These are phyloP conservation scores for Ceyx margarethae DNA, from an alignment of 2,113 vertebrate genomes.

Conservation along the genomic window DNA sequence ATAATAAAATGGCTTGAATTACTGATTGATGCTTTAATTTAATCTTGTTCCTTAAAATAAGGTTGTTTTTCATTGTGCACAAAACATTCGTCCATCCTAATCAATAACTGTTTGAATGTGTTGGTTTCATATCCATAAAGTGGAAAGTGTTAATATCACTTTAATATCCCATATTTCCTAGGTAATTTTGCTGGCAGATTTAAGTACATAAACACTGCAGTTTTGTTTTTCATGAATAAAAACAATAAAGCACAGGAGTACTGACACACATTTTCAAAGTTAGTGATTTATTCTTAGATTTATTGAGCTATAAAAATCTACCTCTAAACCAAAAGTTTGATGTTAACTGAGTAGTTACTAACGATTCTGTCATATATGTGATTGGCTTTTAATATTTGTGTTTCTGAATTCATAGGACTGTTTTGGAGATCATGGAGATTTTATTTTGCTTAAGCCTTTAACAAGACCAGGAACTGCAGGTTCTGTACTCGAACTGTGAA, in stretches of 20 bases:
- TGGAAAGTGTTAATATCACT: background rate
- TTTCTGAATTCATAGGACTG: background rate
- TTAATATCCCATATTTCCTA: background rate
- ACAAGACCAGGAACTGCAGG: background rate
- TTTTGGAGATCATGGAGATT: background rate
- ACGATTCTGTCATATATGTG: background rate
- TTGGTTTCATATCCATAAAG: background rate
- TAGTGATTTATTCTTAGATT: background rate
- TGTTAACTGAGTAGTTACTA: background rate
- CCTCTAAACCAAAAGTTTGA: background rate
- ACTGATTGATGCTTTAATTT: background rate
- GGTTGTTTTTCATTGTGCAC: background rate
- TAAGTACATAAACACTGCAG: background rate
- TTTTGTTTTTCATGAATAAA: background rate
- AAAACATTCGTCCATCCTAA: background rate
- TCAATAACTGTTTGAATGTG: background rate
- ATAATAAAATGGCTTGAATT: background rate
- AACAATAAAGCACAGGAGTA: background rate
- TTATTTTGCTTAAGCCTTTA: background rate
- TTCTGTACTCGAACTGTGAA: background rate
- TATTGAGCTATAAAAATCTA: background rate
- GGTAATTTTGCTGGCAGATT: background rate
- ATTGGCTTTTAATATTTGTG: background rate
- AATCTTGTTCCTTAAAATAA: background rate
- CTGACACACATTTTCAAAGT: background rate